Percentiles rank a stretch among this genome's conserved stretches.
Evolutionary conservation across 1,140 invertebrate genomes (phyloP).

Genomic region (Apis cerana): DNA sequence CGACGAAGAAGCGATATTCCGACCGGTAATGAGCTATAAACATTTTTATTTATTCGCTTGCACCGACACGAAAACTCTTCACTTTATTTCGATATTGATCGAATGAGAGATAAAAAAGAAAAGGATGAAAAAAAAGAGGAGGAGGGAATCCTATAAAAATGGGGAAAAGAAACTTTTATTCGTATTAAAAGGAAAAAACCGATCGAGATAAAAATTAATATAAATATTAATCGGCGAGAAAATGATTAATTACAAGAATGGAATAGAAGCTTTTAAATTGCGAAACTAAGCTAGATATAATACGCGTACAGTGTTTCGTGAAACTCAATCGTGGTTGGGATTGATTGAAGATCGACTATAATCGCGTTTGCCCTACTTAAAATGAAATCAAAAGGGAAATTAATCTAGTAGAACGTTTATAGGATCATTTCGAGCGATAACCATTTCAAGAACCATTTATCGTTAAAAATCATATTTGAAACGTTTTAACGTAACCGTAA

Average conservation of each 20-base stretch:
- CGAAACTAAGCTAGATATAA: neutral
- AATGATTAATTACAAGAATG: neutral
- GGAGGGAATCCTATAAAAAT: neutral
- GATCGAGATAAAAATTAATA: too few species aligned
- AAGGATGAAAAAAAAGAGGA: neutral
- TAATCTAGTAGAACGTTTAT: neutral
- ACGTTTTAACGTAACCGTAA: neutral
- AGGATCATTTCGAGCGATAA: neutral
- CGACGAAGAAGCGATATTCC: neutral
- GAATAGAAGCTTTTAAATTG: conserved; percentile 2
- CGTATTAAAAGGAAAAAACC: neutral
- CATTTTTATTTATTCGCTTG: neutral
- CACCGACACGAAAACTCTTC: neutral
- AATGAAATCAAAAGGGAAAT: conserved; percentile 13
- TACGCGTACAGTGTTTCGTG: neutral
- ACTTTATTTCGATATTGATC: neutral
- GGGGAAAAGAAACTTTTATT: neutral
- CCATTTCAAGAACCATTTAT: neutral
- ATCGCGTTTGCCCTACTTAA: conserved; percentile 28
- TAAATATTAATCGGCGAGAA: neutral
- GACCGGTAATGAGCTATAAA: conserved; percentile 2
- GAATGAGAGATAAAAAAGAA: neutral
- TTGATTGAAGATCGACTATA: conserved; percentile 34
- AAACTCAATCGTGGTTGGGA: neutral
- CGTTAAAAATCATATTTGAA: neutral